Evolutionary conservation across 2,113 vertebrate genomes (phyloP).

Genomic region (Burhinus oedicnemus): DNA sequence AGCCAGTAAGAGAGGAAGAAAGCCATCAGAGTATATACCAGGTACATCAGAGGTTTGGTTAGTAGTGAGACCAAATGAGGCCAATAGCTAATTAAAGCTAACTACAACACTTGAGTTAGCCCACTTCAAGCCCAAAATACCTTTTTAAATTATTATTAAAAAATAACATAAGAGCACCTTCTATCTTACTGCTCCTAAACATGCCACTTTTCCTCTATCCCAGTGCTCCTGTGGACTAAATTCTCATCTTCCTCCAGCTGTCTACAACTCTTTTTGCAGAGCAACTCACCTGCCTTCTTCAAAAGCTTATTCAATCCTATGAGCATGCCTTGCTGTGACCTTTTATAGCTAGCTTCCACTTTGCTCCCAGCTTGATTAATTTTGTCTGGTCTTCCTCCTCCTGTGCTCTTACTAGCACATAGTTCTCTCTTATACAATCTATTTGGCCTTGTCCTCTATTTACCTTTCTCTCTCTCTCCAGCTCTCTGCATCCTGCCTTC

Average conservation of each 20-base stretch:
- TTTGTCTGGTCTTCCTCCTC: neutral
- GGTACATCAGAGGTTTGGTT: neutral
- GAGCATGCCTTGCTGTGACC: neutral
- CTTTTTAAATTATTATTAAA: neutral
- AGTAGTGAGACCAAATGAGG: neutral
- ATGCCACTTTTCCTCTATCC: neutral
- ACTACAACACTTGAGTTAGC: neutral
- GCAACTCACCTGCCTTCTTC: neutral
- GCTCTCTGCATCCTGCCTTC: neutral
- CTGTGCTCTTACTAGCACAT: neutral
- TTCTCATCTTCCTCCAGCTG: neutral
- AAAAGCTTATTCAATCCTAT: neutral
- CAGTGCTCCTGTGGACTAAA: neutral
- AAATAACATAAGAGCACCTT: neutral
- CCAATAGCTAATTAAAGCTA: neutral
- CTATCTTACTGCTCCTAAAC: neutral
- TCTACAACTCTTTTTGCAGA: neutral
- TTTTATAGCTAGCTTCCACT: neutral
- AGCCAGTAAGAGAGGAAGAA: neutral
- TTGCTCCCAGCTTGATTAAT: slow-evolving; percentile 21
- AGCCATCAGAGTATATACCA: neutral
- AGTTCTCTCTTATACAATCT: neutral
- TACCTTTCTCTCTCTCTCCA: neutral
- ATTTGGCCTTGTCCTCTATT: neutral
- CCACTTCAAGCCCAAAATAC: neutral